Conservation (phyloP, 2,113 vertebrate genomes). For the Ceyx margarethae region DNA sequence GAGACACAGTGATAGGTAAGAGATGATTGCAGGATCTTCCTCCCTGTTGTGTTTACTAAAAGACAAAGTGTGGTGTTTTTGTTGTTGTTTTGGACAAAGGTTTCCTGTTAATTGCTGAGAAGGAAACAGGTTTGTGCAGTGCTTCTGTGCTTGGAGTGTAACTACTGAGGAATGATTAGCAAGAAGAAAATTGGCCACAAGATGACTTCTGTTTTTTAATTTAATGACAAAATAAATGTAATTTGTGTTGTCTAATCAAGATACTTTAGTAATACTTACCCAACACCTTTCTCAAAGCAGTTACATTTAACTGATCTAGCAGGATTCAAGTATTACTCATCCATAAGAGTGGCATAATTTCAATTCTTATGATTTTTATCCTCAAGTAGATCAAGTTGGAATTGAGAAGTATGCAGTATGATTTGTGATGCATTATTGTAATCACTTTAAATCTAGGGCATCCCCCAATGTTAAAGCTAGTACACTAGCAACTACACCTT, state of each 20-base stretch:
- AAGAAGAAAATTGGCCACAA: neutral
- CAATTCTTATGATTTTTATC: neutral
- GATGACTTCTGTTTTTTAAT: neutral
- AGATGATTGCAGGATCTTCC: neutral
- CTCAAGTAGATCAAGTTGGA: neutral
- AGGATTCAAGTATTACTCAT: neutral
- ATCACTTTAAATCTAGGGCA: neutral
- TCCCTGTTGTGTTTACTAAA: neutral
- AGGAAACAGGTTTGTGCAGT: neutral
- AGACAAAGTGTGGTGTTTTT: neutral
- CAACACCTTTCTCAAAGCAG: neutral
- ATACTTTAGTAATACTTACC: neutral
- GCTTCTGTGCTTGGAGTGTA: neutral
- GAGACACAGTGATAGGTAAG: neutral
- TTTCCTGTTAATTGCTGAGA: neutral
- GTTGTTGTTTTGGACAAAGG: neutral
- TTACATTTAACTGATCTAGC: neutral
- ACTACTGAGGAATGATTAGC: neutral
- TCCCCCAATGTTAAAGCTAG: neutral
- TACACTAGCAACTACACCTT: neutral
- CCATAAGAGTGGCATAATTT: neutral
- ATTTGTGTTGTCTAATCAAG: constrained; percentile 1
- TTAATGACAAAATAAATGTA: neutral
- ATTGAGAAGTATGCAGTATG: neutral
- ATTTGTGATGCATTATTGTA: neutral